Evolutionary conservation across 2,113 vertebrate genomes (phyloP).

Genomic region (Amphiprion percula): DNA sequence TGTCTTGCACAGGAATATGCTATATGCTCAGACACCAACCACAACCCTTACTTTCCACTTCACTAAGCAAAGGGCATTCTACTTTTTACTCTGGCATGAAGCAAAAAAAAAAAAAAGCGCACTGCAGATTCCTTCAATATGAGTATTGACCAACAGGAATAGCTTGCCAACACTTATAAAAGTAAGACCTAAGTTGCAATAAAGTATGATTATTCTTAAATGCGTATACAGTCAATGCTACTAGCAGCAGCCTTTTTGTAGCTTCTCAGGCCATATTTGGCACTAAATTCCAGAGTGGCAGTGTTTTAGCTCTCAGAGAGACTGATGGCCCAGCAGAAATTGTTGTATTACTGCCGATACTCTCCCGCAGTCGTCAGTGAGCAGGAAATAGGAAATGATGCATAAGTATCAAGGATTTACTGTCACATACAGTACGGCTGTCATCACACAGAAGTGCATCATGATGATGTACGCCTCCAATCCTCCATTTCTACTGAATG

Average conservation of each 20-base stretch:
- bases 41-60: neutral
- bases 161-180: neutral
- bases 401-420: slow-evolving; percentile 78
- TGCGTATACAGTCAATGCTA: neutral
- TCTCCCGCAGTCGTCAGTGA: slow-evolving; percentile 47
- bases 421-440: slow-evolving; percentile 67
- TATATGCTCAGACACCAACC: neutral
- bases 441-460: slow-evolving; percentile 70
- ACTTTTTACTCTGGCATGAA: neutral
- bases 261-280: slow-evolving; percentile 8
- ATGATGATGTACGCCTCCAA: slow-evolving; percentile 66
- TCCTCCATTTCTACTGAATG: slow-evolving; percentile 59
- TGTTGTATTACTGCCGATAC: slow-evolving; percentile 52
- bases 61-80: neutral
- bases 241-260: neutral
- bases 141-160: neutral
- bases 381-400: slow-evolving; percentile 74
- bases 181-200: neutral
- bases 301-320: slow-evolving; percentile 46
- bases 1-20: neutral
- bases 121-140: neutral
- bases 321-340: slow-evolving; percentile 62
- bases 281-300: slow-evolving; percentile 32
- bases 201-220: neutral
- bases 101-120: neutral